Percentiles rank a stretch among this genome's conserved stretches.
Evolutionary conservation across 2,888 invertebrate species (phyloP).

Genomic region (Oxystoma pomonae): DNA sequence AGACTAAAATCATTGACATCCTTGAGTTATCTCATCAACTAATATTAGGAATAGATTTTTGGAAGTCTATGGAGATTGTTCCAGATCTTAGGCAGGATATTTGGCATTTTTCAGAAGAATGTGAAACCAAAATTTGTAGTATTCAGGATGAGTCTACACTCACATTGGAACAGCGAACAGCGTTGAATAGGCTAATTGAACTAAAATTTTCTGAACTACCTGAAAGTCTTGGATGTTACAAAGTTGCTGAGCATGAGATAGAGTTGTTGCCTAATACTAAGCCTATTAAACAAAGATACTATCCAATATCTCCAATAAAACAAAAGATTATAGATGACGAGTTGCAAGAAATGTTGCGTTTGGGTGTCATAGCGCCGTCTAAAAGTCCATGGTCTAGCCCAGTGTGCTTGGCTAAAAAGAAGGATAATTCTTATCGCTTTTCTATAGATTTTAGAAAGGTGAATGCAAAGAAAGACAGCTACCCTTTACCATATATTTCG

Average conservation of each 20-base stretch:
- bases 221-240: background rate
- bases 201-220: no score
- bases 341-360: conserved; percentile 4
- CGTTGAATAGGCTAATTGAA: no score
- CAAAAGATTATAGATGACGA: conserved; percentile 8
- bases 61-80: conserved; percentile 18
- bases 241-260: background rate
- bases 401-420: conserved; percentile 12
- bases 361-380: conserved; percentile 12
- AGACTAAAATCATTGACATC: no score
- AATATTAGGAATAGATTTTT: no score
- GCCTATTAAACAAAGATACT: conserved; percentile 12
- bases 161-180: conserved; percentile 4
- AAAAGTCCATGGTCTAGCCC: conserved; percentile 15
- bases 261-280: background rate
- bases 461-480: conserved; percentile 13
- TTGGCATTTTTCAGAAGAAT: conserved; percentile 17
- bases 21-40: no score
- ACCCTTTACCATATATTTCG: conserved; percentile 15
- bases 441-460: conserved; percentile 13
- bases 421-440: conserved; percentile 12
- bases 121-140: background rate
- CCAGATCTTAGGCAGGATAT: conserved; percentile 18
- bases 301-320: conserved; percentile 6
- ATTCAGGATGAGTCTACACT: conserved; percentile 1